A percentile compares a stretch with the other conserved stretches of the same genome.
Conservation (phyloP, 1,140 invertebrate genomes). For the Zophobas atratus region DNA sequence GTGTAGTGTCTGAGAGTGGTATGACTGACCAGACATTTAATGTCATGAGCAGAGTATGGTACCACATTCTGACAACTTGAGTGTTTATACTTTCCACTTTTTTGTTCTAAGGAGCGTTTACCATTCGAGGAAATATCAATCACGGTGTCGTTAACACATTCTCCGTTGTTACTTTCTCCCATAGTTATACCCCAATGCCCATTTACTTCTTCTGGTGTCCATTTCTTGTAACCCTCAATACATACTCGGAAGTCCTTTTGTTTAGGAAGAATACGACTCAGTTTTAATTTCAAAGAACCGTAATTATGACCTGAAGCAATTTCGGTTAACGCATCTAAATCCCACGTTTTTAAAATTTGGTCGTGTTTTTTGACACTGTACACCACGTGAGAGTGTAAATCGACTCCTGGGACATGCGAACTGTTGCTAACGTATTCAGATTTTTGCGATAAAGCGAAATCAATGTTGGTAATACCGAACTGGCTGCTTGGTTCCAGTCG, state of each 20-base stretch:
- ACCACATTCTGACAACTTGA: conserved; percentile 48
- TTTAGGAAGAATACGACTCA: conserved; percentile 63
- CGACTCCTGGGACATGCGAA: conserved; percentile 31
- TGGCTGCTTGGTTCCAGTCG: conserved; percentile 48
- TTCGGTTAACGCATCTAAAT: conserved; percentile 63
- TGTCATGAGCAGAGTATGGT: conserved; percentile 39
- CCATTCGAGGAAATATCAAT: conserved; percentile 55
- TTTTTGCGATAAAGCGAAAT: conserved; percentile 55
- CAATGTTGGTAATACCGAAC: conserved; percentile 54
- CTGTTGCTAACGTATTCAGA: conserved; percentile 40
- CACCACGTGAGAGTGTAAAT: conserved; percentile 50
- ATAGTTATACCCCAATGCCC: conserved; percentile 61
- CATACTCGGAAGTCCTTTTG: conserved; percentile 67
- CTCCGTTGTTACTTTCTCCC: conserved; percentile 61
- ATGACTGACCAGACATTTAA: conserved; percentile 50
- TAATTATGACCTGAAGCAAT: conserved; percentile 59
- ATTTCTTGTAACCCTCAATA: conserved; percentile 63
- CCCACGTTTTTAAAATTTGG: conserved; percentile 62
- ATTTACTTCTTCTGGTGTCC: conserved; percentile 61
- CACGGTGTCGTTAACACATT: conserved; percentile 53
- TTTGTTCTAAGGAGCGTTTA: conserved; percentile 55
- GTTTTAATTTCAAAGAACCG: conserved; percentile 61
- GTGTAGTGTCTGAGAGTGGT: conserved; percentile 54
- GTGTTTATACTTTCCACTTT: conserved; percentile 47
- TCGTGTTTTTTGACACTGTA: conserved; percentile 59